Evolutionary conservation across 1,140 invertebrate species (phyloP), one percentile per base, ranked within the genome.

Genomic region (Drosophila kurseongensis): DNA sequence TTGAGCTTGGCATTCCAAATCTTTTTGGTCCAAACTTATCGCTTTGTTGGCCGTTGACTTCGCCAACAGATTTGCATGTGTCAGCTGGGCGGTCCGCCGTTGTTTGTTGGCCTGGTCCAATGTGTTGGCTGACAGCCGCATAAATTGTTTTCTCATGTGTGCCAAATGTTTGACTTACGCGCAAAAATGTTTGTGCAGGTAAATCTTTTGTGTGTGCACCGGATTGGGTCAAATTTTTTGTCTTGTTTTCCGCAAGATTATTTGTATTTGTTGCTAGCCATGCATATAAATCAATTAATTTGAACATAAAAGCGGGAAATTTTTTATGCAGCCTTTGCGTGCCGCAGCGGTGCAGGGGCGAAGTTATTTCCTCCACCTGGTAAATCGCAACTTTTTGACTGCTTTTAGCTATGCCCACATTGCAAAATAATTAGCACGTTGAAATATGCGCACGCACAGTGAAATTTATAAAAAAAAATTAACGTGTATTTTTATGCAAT

Each of bases 91-190:
- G 80, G 67, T 60, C 45, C 40, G 44, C 51, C 36, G 41, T 58
- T 72, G 41, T 69, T 40, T 55, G 29, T 56, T 69, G 56, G 62
- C 40, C 44, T 40, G 45, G 23, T 40, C 45, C 68, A 12, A 73
- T 74, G 60, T 68, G 48, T 66, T 74, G 72, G 61, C 72, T 72
- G 74, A 88, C 83, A 89, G 73, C 61, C 80, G 73, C 73, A 88
- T 84, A 88, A 88, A 89, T 88, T 89, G 84, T 84, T 88, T 89
- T 88, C 84, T 61, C 80, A 78, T 89, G 83, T 84, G 80, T 83
- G 84, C 83, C 83, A 88, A 86, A 89, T 88, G 68, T 84, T 89
- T 89, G 83, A 83, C 84, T 88, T 89, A 89, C 80, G 83, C 84
- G 72, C 75, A 78, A 80, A 80, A 80, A 79, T 80, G 78, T 72